These are phyloP conservation scores for Drosophila incognita DNA, from an alignment of 2,888 invertebrate species.

Conservation along the genomic window DNA sequence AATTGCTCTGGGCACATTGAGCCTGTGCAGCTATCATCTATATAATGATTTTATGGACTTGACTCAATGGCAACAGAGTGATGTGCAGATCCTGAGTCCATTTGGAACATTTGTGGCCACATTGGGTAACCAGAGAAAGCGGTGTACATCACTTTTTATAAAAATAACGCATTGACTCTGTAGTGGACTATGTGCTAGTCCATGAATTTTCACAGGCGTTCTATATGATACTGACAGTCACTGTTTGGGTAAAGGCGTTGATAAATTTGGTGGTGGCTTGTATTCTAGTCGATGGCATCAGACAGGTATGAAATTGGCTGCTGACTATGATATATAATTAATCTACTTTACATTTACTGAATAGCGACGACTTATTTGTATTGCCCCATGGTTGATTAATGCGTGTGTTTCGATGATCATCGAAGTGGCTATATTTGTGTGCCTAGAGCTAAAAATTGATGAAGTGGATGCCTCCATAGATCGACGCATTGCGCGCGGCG, in stretches of 20 bases:
- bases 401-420: slow-evolving; percentile 74
- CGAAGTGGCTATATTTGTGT: slow-evolving; percentile 77
- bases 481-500: slow-evolving; percentile 79
- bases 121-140: slow-evolving; percentile 59
- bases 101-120: slow-evolving; percentile 75
- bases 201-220: slow-evolving; percentile 82
- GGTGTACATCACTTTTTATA: neutral
- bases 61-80: slow-evolving; percentile 76
- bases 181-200: slow-evolving; percentile 80
- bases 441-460: slow-evolving; percentile 81
- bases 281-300: slow-evolving; percentile 81
- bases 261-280: slow-evolving; percentile 81
- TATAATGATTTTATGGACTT: slow-evolving; percentile 78
- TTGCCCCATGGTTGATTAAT: slow-evolving; percentile 82
- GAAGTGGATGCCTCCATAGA: slow-evolving; percentile 81
- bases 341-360: neutral
- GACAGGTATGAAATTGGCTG: slow-evolving; percentile 67
- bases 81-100: slow-evolving; percentile 77
- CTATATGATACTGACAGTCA: slow-evolving; percentile 80
- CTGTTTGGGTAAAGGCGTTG: slow-evolving; percentile 80
- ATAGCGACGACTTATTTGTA: slow-evolving; percentile 81
- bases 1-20: slow-evolving; percentile 64
- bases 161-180: slow-evolving; percentile 11
- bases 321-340: neutral
- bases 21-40: slow-evolving; percentile 77